Evolutionary conservation across 92 coral and sea anemone species (phyloP), one percentile per base, ranked within the genome.

Genomic region (Paragorgia papillata): DNA sequence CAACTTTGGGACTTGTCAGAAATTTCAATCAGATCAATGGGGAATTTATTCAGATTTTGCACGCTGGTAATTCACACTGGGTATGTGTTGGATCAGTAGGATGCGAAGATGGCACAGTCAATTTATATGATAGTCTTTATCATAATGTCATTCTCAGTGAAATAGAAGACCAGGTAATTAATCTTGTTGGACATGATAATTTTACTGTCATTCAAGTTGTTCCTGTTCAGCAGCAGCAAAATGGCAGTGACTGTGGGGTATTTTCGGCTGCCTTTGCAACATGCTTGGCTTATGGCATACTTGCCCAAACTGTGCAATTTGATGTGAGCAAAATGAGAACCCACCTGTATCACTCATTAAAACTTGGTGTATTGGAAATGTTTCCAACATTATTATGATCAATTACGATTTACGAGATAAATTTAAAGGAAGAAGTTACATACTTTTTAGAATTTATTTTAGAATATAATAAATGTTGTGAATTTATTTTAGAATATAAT

Each of bases 191-290:
- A 5, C n/a, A n/a, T n/a, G 75, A 40, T 34, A 69, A 49, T 61
- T 82, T 62, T 73, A 34, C 81, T 74, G 85, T 65, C 55, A 46
- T 73, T 29, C 80, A 32, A 82, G 80, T 73, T 73, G 75, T 82
- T 54, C 66, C 85, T 73, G 85, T 73, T 34, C 81, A 82, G 34
- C 85, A 82, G 53, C 85, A 82, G 41, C 64, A 7, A 61, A 82
- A 71, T 73, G 80, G 80, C 73, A 73, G 80, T 62, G 85, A 82
- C 75, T 73, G 85, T 51, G 80, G 81, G n/a, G n/a, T n/a, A n/a
- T n/a, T n/a, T n/a, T n/a, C n/a, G n/a, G n/a, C 67, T 62, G 75
- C 85, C 73, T 73, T 71, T 63, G 80, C 85, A 9, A 82, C 75
- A 54, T 80, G 74, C 53, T 33, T 82, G 19, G 80, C 66, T 33